These are phyloP conservation scores for Thinocorus orbignyianus DNA, from an alignment of 2,113 vertebrate genomes.

Conservation along the genomic window DNA sequence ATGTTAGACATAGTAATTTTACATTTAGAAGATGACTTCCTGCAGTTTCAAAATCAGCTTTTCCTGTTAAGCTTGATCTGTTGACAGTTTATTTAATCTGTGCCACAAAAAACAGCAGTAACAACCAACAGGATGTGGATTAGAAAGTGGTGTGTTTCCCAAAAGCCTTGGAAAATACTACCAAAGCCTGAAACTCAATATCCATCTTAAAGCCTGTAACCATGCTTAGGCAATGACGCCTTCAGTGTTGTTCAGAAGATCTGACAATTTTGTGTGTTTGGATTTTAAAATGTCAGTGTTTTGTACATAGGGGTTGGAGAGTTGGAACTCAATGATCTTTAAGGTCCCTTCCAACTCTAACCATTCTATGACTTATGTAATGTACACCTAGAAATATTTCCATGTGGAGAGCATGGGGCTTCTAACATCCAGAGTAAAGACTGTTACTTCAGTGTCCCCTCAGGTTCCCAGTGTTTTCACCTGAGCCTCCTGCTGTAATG, in stretches of 20 bases:
- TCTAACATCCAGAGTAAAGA: neutral
- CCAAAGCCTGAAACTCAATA: neutral
- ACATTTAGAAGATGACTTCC: neutral
- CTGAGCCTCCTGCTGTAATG: neutral
- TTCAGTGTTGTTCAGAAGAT: neutral
- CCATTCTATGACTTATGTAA: neutral
- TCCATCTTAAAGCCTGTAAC: neutral
- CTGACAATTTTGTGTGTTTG: neutral
- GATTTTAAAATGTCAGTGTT: neutral
- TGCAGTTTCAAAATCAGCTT: neutral
- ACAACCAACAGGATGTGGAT: neutral
- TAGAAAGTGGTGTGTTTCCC: neutral
- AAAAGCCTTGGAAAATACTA: neutral
- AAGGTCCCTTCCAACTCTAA: neutral
- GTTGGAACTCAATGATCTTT: neutral
- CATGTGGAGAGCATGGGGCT: neutral
- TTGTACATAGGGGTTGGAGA: no score
- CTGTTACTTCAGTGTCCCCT: neutral
- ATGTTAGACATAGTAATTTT: neutral
- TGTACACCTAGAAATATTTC: neutral
- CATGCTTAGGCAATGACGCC: neutral
- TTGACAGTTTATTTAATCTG: neutral
- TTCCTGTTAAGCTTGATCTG: neutral
- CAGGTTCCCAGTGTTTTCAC: neutral
- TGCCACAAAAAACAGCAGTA: neutral